phyloP scores from a whole-genome alignment of 2,888 invertebrate species.

The Drosophila setosimentum region DNA sequence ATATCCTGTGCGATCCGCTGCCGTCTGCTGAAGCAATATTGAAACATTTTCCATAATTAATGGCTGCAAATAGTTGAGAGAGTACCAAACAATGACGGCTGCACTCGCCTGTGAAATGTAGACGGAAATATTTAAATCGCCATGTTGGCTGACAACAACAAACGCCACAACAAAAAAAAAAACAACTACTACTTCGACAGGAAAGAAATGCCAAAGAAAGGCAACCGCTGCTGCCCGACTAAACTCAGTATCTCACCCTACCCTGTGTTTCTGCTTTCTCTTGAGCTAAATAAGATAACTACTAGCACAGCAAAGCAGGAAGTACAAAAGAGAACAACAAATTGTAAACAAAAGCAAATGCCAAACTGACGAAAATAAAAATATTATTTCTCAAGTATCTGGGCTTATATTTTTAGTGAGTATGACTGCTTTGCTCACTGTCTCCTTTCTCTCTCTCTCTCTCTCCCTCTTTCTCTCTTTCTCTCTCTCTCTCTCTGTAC shows the following conservation, averaged over 20 bases:
- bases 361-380: conserved; percentile 38
- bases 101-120: conserved; percentile 58
- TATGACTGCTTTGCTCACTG: not conserved
- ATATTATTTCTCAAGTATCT: conserved; percentile 25
- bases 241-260: conserved; percentile 1
- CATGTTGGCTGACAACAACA: conserved; percentile 32
- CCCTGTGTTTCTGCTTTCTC: conserved; percentile 24
- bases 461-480: not conserved
- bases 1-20: conserved; percentile 31
- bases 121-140: conserved; percentile 71
- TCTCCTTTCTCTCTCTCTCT: not conserved
- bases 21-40: conserved; percentile 49
- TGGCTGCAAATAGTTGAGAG: conserved; percentile 65
- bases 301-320: conserved; percentile 44
- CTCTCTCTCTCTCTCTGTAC: not conserved
- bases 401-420: conserved; percentile 6
- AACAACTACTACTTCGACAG: not conserved
- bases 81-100: conserved; percentile 65
- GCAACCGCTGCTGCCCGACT: conserved; percentile 22
- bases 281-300: conserved; percentile 67
- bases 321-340: conserved; percentile 22
- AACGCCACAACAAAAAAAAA: not conserved
- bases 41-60: conserved; percentile 74
- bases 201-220: conserved; percentile 23
- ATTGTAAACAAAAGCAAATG: conserved; percentile 36